A percentile compares a stretch with the other conserved stretches of the same genome.
These are phyloP conservation scores for Diacarnus erythraeanus DNA, from an alignment of 37 sponge, comb jelly and placozoan species.

Conservation along the genomic window DNA sequence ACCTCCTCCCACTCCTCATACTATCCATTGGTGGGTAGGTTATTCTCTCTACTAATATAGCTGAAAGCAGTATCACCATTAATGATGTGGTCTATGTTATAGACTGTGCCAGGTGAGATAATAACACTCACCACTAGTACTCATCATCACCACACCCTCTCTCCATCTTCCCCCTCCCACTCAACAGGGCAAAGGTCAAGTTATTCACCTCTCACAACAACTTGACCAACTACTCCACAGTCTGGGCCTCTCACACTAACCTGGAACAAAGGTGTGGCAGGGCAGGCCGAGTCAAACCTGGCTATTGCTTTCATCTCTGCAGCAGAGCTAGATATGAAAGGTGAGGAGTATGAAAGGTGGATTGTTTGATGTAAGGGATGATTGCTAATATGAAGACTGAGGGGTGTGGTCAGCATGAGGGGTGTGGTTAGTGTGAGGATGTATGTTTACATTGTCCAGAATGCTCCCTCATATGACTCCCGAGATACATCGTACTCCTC, in stretches of 20 bases:
- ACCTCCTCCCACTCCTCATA: too few relatives aligned
- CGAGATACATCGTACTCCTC: slow-evolving; percentile 80
- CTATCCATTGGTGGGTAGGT: slow-evolving; percentile 55
- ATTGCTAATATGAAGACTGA: not conserved
- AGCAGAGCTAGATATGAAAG: slow-evolving; percentile 61
- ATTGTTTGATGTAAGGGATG: not conserved
- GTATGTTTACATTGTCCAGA: not conserved
- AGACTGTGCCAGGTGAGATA: slow-evolving; percentile 59
- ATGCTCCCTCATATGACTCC: slow-evolving; percentile 75
- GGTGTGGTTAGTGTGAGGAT: not conserved
- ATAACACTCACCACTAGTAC: not conserved
- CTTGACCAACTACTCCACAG: slow-evolving; percentile 68
- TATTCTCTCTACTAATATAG: slow-evolving; percentile 76
- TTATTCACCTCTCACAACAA: slow-evolving; percentile 75
- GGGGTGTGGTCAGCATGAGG: not conserved
- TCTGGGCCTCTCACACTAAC: slow-evolving; percentile 82
- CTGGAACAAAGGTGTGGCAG: slow-evolving; percentile 84
- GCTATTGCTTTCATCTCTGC: slow-evolving; percentile 87
- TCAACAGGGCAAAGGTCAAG: slow-evolving; percentile 68
- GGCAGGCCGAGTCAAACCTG: slow-evolving; percentile 75
- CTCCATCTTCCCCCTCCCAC: not conserved
- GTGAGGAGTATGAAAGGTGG: slow-evolving; percentile 15
- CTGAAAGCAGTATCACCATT: slow-evolving; percentile 82
- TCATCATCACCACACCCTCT: slow-evolving; percentile 12
- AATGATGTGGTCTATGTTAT: slow-evolving; percentile 81